Evolutionary conservation across 2,888 invertebrate species (phyloP), one percentile per base, ranked within the genome.

Genomic region (Malthinus seriepunctatus): DNA sequence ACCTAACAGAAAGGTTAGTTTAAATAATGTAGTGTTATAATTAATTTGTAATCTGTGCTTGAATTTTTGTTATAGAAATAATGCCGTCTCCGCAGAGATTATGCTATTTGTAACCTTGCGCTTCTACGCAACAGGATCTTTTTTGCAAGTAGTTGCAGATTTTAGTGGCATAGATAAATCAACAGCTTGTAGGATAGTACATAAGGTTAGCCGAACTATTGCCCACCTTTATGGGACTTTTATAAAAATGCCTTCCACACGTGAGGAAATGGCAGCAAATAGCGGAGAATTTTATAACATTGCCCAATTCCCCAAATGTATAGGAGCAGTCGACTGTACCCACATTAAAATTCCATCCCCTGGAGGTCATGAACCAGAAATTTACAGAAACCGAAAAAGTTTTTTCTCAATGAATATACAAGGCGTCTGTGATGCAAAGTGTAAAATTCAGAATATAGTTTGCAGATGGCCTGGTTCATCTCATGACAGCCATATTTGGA

Each of bases 351-450:
- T 62, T 15, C 38, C 34, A 15, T 39, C 52, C n/a, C 51, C 54
- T 58, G 66, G 67, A 44, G 63, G 63, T 8, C 60, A 63, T 15
- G 44, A 66, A 52, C 68, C 70, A 12, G 71, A 71, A 60, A 55
- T 60, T 15, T 72, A 55, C 51, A 56, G 69, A 11, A 72, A 71
- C 15, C 49, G 68, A 39, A 69, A 72, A 56, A 60, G 57, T 1
- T 69, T 56, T 42, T 68, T 71, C 55, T 70, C 69, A 5, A 55
- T 65, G 4, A 71, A 71, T 65, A 65, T 69, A 0, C 67, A 73
- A 63, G 63, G 60, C 8, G 53, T 71, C 7, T 59, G 66, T 34
- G 61, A 66, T 56, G 60, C 71, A 8, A 37, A 65, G 9, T 62
- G 63, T 10, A 50, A 37, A 46, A 65, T 71, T 37, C 37, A 47